These are phyloP conservation scores for Oryzias melastigma DNA, from an alignment of 2,113 vertebrate species.

Conservation along the genomic window DNA sequence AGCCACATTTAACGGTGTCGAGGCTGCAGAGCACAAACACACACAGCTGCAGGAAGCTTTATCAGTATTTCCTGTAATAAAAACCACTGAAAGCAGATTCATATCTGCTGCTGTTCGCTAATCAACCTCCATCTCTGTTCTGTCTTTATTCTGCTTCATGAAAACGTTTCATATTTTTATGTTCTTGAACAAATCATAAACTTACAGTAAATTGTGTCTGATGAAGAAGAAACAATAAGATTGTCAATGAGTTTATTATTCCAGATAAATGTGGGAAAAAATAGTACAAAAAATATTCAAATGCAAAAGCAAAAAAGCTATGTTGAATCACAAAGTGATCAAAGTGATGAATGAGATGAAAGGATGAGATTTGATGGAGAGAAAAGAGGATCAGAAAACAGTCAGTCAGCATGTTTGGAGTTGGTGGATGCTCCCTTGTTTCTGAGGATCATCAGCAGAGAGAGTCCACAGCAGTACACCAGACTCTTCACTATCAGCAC, in stretches of 20 bases:
- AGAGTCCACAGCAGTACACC: slow-evolving; percentile 7
- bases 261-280: no score
- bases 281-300: no score
- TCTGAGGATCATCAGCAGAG: neutral
- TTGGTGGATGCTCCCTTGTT: neutral
- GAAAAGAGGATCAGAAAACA: neutral
- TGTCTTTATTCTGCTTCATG: neutral
- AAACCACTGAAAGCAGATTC: neutral
- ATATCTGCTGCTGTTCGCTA: neutral
- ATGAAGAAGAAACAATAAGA: no score
- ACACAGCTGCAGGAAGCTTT: slow-evolving; percentile 5
- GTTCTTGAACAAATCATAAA: neutral
- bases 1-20: slow-evolving; percentile 12
- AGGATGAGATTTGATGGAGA: neutral
- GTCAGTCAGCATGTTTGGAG: neutral
- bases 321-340: neutral
- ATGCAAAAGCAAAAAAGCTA: no score
- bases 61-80: neutral
- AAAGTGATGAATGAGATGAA: neutral
- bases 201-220: no score
- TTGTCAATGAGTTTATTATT: no score
- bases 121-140: neutral
- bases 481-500: neutral
- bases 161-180: neutral
- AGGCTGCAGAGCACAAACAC: slow-evolving; percentile 7